Evolutionary conservation across 92 coral and sea anemone genomes (phyloP), one percentile per base, ranked within the genome.

Genomic region (Zoanthus gigantus): DNA sequence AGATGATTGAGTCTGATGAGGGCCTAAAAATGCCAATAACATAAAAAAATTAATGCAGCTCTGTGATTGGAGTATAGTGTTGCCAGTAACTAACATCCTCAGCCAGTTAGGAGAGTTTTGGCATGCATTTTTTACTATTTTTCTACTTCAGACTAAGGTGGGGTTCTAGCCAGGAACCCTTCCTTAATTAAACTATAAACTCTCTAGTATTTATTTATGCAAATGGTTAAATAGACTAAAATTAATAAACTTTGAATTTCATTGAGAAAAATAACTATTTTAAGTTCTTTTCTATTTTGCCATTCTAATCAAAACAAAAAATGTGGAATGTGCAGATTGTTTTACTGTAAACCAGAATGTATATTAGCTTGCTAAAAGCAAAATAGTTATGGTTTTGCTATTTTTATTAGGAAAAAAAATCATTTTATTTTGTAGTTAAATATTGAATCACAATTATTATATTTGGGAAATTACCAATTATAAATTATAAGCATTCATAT

Each of bases 1-100:
- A 44, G 47, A 72, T 42, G 54, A 72, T 72, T 72, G 71, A 72
- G 50, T 15, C 74, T 71, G 74, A 71, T 71, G 17, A 71, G 74
- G 46, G 74, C 74, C 74, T 71, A 45, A 71, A 68, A 71, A 71
- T 31, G 37, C 37, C 30, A 68, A 68, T 5, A 15, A 28, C 73
- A 68, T 6, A 37, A 37, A 37, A 23, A 37, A 37, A 37, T 37
- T 8, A 68, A 3, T 68, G 73, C n/a, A n/a, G n/a, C 42, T 68
- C 42, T 68, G 37, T 68, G 73, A 68, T 68, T 68, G 73, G 42
- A 28, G 73, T 68, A 68, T 68, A 37, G 42, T 68, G 42, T 68
- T 68, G 42, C 73, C 42, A 7, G 73, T 29, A 68, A 68, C 10
- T 28, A 68, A 68, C 73, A 68, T 68, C 42, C 73, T 68, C 15